Evolutionary conservation across 2,888 invertebrate species (phyloP), one percentile per base, ranked within the genome.

Genomic region (Gnatocerus cornutus): DNA sequence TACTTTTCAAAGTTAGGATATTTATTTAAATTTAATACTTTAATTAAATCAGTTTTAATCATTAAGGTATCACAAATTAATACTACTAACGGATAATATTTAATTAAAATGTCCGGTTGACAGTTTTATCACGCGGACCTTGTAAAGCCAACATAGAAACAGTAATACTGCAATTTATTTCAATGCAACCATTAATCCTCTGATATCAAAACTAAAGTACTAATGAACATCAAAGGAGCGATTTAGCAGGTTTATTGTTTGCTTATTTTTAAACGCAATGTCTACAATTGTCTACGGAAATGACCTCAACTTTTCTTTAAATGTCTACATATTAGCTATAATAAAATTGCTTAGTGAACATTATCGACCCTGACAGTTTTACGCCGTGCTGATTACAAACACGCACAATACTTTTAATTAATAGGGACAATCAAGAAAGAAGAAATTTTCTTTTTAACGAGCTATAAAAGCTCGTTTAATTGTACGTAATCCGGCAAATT

Each of bases 71-170:
- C 37, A n/a, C n/a, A 55, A 14, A 8, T 14, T 33, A 39, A 55
- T 55, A 12, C 27, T 9, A 1, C 14, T 8, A 37, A 37, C 12
- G 16, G 10, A 14, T n/a, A 12, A 41, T 30, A 30, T 21, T 30
- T 55, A 55, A 55, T 55, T 55, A 55, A 55, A 55, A 37, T 13
- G 39, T 55, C 39, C n/a, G 14, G 37, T 7, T 55, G 55, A 55
- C 39, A 55, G 33, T 55, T 55, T 55, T 55, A 55, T 55, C 55
- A 46, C n/a, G 7, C 4, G 39, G 13, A 55, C 55, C 55, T 37
- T 55, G 55, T 21, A 37, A 37, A 55, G 12, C 3, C 41, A 41
- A 33, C 33, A 33, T 21, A 3, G 1, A 3, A 21, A 21, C 4
- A 21, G 21, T 21, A 21, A 4, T 21, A 21, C 21, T 21, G 21